Evolutionary conservation across 2,888 invertebrate genomes (phyloP), one percentile per base, ranked within the genome.

Genomic region (Calameuta pallipes): DNA sequence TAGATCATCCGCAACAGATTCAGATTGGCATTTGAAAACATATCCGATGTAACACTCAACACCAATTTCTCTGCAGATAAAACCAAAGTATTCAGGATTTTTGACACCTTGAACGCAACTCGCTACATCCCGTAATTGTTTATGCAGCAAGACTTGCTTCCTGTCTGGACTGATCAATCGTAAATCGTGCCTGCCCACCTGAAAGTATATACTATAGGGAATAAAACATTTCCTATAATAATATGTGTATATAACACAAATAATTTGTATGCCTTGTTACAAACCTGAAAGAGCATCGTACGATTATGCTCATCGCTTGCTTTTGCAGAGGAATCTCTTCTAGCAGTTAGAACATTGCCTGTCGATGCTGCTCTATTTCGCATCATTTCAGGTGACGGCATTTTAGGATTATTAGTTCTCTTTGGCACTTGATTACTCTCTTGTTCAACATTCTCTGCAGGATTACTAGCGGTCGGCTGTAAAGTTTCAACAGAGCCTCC

Each of bases 91-190:
- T 83, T 98, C 98, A 70, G 94, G 93, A 88, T 95, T 95, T 80
- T 93, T 92, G n/a, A 96, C 92, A 0, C 98, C 98, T 93, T 95
- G 91, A 3, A 97, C 96, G 85, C 98, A 98, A 83, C 96, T 96
- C 1, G 97, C 96, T 15, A 99, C 96, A 88, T 98, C 98, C 87
- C 95, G 96, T 87, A 98, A 96, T 73, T 95, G 95, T 83, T 98
- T 96, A 87, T 97, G 97, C 11, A 98, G 93, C 11, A 98, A 93
- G 15, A 97, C 95, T 86, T 97, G 96, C 88, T 99, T 99, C 79
- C 97, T 94, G 89, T 98, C 98, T 0, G 98, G 97, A 86, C 98
- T 98, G 83, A 99, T 98, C 9, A 99, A 94, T 74, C 97, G 94
- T 15, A 99, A 93, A 90, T 98, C 98, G 35, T 95, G 94, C 74